Conservation (phyloP, 2,888 invertebrate genomes). For the Agrochola litura region DNA sequence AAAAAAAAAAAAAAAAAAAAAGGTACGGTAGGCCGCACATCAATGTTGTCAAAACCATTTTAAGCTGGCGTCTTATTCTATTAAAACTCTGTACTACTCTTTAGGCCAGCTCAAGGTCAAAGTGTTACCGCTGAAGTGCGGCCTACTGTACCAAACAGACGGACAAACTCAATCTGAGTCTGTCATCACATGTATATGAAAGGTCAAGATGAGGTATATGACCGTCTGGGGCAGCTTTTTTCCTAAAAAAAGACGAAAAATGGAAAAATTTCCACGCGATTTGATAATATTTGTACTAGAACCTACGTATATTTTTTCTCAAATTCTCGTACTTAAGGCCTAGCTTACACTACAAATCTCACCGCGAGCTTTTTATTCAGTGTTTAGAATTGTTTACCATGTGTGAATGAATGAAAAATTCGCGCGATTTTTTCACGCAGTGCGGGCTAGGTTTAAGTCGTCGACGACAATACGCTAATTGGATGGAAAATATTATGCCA, state of each 20-base stretch:
- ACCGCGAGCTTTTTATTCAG: no score
- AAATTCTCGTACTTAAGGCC: not conserved
- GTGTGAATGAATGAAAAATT: no score
- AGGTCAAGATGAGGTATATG: not conserved
- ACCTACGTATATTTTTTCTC: not conserved
- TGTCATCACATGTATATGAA: not conserved
- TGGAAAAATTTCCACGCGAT: not conserved
- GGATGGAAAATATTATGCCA: conserved; percentile 36
- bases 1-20: no score
- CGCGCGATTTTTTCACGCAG: no score
- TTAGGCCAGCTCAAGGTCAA: not conserved
- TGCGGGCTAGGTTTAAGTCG: not conserved
- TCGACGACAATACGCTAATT: conserved; percentile 32
- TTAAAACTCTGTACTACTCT: no score
- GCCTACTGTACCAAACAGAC: not conserved
- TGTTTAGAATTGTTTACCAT: no score
- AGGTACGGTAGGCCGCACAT: no score
- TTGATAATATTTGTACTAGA: conserved; percentile 19
- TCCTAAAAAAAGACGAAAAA: not conserved
- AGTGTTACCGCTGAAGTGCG: not conserved
- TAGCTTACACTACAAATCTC: no score
- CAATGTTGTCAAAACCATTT: no score
- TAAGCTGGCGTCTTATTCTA: no score
- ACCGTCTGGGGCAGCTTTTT: not conserved
- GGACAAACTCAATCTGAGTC: not conserved